Evolutionary conservation across 2,113 vertebrate genomes (phyloP), one percentile per base, ranked within the genome.

Genomic region (Dicerorhinus sumatrensis): DNA sequence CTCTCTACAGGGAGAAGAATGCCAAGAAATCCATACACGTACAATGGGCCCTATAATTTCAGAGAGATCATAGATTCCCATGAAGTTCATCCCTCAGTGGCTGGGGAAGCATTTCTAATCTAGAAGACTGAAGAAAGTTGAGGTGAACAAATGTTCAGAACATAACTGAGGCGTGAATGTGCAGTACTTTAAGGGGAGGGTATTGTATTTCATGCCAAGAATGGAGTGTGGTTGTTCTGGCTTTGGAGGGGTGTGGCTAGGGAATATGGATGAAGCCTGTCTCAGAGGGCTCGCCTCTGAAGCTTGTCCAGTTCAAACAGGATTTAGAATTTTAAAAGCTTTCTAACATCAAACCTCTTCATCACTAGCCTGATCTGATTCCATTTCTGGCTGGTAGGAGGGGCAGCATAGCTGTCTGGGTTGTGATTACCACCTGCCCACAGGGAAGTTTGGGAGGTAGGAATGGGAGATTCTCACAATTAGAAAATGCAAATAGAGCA

Each of bases 311-410:
- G 8, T 84, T 21, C 84, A 82, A 73, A 82, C 13, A 87, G 39
- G 27, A 77, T 69, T 77, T 72, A 77, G 73, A 82, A 93, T 96
- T 67, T 72, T 62, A 54, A 72, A 96, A 85, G 79, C 94, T 98
- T 97, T 79, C 97, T 97, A 84, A 96, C 67, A 75, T 91, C 97
- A 98, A 96, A 91, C n/a, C 89, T 97, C 94, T 97, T 97, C 94
- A 95, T 97, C 81, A 93, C 94, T 95, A 90, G 58, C 5, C 97
- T 89, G 97, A 97, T 67, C 60, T 89, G 98, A 70, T 97, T 92
- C 94, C 27, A 76, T 96, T 96, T 97, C 95, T 98, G 97, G 96
- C 89, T 81, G 42, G 88, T 94, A 83, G 91, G 65, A 91, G 10
- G 0, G 5, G 9, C 12, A 39, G 17, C 92, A 89, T 97, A 97